A percentile compares a stretch with the other conserved stretches of the same genome.
Conservation (phyloP, 2,797 vertebrate genomes). For the Netta rufina region DNA sequence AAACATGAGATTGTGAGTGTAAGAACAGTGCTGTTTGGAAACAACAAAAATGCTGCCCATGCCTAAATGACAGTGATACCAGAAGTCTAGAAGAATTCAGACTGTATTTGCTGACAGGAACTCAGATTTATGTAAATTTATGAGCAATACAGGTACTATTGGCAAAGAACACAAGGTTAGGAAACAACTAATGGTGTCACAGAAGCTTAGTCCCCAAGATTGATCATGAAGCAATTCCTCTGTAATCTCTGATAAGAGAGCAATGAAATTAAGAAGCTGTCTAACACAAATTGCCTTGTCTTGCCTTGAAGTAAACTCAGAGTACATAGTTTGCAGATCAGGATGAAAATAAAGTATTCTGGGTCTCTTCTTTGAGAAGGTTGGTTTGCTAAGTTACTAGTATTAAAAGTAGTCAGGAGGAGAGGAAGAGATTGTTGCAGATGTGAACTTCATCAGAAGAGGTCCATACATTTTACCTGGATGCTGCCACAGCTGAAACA, state of each 20-base stretch:
- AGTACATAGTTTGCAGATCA: background rate
- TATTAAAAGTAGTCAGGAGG: background rate
- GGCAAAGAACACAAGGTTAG: background rate
- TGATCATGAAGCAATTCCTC: background rate
- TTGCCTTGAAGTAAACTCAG: background rate
- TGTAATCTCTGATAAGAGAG: background rate
- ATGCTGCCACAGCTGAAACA: background rate
- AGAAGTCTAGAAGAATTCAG: background rate
- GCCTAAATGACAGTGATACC: background rate
- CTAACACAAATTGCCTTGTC: background rate
- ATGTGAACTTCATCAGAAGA: background rate
- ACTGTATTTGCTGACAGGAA: background rate
- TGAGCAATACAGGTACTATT: background rate
- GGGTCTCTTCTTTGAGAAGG: background rate
- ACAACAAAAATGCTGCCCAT: background rate
- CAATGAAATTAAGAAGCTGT: background rate
- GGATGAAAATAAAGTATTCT: background rate
- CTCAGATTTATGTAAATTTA: background rate
- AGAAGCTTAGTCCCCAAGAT: background rate
- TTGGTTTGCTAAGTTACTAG: background rate
- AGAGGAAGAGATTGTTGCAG: background rate
- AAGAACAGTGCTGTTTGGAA: background rate
- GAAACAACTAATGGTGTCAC: background rate
- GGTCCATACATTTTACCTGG: background rate
- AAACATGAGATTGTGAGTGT: background rate